Evolutionary conservation across 2,888 invertebrate species (phyloP), one percentile per base, ranked within the genome.

Genomic region (Parascotia fuliginaria): DNA sequence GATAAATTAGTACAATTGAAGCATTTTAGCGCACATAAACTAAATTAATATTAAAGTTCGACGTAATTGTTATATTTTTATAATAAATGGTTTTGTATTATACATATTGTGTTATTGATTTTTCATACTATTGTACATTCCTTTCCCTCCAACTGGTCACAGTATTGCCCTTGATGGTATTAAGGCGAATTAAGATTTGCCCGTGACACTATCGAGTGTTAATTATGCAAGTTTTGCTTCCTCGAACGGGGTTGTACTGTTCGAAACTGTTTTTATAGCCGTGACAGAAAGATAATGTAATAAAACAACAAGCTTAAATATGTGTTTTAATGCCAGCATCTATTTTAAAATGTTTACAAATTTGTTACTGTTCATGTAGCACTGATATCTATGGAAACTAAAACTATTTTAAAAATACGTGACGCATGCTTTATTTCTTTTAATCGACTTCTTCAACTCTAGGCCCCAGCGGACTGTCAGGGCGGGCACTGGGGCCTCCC

Each of bases 361-460:
- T 29, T 29, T n/a, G n/a, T n/a, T n/a, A n/a, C n/a, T n/a, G n/a
- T n/a, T n/a, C n/a, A n/a, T n/a, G n/a, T n/a, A n/a, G n/a, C n/a
- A n/a, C n/a, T n/a, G n/a, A n/a, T n/a, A n/a, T n/a, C n/a, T n/a
- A n/a, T n/a, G n/a, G n/a, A n/a, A n/a, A n/a, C n/a, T n/a, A n/a
- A n/a, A n/a, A n/a, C n/a, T n/a, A n/a, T n/a, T n/a, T n/a, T n/a
- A n/a, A n/a, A n/a, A n/a, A n/a, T n/a, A n/a, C n/a, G n/a, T n/a
- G n/a, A n/a, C n/a, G n/a, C n/a, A n/a, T n/a, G n/a, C n/a, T n/a
- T n/a, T n/a, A 42, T 1, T 22, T 24, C 7, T 5, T 34, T 61
- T 62, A 79, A 37, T 96, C 95, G 33, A 96, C 92, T 89, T 96
- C 95, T 71, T 94, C 95, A 32, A 96, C 95, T 39, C 95, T 95